These are phyloP conservation scores for Norana najaformis DNA, from an alignment of 2,888 invertebrate species.

Conservation along the genomic window DNA sequence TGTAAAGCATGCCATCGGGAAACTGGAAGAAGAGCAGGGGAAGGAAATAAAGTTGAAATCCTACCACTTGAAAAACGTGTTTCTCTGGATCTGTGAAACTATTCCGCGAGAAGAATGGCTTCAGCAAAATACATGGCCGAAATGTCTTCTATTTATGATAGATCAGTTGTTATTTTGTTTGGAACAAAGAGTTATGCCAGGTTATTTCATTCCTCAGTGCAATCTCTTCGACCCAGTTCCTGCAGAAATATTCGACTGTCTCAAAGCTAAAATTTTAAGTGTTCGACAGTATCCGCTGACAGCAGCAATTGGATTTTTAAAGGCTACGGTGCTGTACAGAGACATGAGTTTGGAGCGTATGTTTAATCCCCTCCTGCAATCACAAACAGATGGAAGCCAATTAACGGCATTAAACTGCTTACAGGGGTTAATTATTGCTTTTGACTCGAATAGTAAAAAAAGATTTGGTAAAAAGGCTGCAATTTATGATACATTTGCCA, in stretches of 20 bases:
- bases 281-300: neutral
- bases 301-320: neutral
- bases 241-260: neutral
- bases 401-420: neutral
- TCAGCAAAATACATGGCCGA: neutral
- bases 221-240: neutral
- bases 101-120: neutral
- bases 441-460: neutral
- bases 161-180: neutral
- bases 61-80: neutral
- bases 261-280: neutral
- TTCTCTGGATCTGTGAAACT: neutral
- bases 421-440: neutral
- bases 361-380: neutral
- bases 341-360: neutral
- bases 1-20: neutral
- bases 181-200: neutral
- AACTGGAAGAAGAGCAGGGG: neutral
- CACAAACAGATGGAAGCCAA: neutral
- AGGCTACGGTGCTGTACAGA: neutral
- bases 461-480: neutral
- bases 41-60: neutral
- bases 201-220: neutral
- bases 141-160: neutral
- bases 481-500: neutral